Evolutionary conservation across 2,888 invertebrate genomes (phyloP).

Genomic region (Drosophila imparisetae): DNA sequence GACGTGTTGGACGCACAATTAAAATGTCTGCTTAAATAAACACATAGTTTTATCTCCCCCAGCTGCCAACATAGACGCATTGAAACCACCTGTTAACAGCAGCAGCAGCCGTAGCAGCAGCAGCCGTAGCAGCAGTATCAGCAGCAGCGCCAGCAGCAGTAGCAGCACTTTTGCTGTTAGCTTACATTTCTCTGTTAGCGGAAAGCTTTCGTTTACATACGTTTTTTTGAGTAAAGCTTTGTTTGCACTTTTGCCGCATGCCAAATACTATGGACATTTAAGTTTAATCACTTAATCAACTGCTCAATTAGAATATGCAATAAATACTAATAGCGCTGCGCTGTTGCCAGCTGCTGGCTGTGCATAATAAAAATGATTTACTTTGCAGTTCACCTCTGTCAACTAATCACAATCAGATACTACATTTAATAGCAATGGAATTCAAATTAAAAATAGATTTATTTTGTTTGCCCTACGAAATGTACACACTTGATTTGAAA

Average conservation of each 20-base stretch:
- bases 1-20: conserved; percentile 62
- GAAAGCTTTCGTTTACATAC: conserved; percentile 38
- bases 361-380: conserved; percentile 11
- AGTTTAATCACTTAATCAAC: background rate
- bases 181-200: conserved; percentile 27
- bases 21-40: conserved; percentile 60
- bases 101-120: background rate
- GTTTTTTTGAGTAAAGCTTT: background rate
- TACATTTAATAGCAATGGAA: conserved; percentile 5
- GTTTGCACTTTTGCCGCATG: background rate
- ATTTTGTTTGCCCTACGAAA: background rate
- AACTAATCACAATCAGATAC: background rate
- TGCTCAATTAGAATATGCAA: background rate
- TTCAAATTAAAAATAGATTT: conserved; percentile 5
- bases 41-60: conserved; percentile 49
- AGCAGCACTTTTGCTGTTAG: conserved; percentile 19
- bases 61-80: conserved; percentile 21
- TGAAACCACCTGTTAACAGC: conserved; percentile 62
- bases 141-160: background rate
- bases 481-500: background rate
- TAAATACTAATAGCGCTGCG: background rate
- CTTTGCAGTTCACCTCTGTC: background rate
- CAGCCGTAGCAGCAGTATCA: accelerated
- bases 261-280: background rate
- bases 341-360: conserved; percentile 15